Conservation (phyloP, 2,888 invertebrate species). For the Polietes domitor region DNA sequence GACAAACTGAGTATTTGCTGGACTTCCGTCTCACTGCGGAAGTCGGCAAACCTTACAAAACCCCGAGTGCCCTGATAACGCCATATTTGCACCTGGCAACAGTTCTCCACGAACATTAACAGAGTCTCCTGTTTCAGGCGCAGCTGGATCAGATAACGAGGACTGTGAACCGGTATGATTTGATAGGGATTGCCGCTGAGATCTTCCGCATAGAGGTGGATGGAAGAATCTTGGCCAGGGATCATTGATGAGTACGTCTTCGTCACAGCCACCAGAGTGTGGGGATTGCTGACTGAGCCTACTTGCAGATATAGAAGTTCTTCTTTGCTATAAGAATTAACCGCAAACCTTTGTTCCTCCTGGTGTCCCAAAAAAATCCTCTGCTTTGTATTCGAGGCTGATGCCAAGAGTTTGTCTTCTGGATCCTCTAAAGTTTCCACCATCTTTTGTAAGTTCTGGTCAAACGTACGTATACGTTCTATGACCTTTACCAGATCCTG, state of each 20-base stretch:
- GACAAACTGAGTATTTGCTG: conserved; percentile 69
- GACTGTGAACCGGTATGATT: conserved; percentile 81
- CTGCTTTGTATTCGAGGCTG: background rate
- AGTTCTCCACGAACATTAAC: conserved; percentile 81
- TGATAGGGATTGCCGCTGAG: conserved; percentile 81
- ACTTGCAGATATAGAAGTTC: conserved; percentile 66
- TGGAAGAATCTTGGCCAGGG: conserved; percentile 73
- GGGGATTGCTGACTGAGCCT: conserved; percentile 62
- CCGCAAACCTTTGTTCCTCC: background rate
- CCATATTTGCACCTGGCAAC: conserved; percentile 72
- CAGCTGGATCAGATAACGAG: conserved; percentile 80
- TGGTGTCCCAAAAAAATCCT: background rate
- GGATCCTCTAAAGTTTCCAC: conserved; percentile 38
- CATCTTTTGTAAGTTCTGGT: conserved; percentile 60
- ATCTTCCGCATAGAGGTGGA: conserved; percentile 81
- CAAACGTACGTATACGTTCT: conserved; percentile 70
- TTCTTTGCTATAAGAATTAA: background rate
- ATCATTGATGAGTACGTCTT: conserved; percentile 36
- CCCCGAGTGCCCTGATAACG: conserved; percentile 79
- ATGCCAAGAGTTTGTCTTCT: background rate
- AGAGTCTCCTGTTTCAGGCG: conserved; percentile 81
- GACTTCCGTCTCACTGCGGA: conserved; percentile 66
- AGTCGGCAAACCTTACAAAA: conserved; percentile 76
- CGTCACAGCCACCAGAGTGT: conserved; percentile 79
- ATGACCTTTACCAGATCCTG: conserved; percentile 71